Conservation (phyloP, 2,888 invertebrate species). For the Conomelus anceps region DNA sequence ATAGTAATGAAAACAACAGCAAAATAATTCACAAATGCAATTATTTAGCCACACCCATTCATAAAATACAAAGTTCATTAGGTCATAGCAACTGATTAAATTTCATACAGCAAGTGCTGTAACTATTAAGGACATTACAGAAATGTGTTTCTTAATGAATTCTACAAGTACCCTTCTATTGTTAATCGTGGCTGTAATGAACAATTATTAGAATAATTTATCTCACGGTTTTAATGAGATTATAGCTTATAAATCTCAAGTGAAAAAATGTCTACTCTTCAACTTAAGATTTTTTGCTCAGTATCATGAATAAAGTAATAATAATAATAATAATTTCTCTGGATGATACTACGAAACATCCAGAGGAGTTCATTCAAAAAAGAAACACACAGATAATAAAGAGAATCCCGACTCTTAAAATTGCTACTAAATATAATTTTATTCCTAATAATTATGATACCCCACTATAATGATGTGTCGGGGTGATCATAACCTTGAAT, state of each 20-base stretch:
- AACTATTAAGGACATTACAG: neutral
- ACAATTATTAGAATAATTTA: neutral
- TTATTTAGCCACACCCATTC: neutral
- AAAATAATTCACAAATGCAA: neutral
- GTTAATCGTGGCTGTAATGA: conserved; percentile 3
- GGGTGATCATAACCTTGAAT: too few relatives aligned
- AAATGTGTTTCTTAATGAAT: neutral
- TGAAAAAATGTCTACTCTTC: neutral
- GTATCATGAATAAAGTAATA: neutral
- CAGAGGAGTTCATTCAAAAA: too few relatives aligned
- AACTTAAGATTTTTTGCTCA: neutral
- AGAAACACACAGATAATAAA: too few relatives aligned
- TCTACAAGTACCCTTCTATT: neutral
- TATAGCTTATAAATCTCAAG: neutral
- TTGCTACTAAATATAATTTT: too few relatives aligned
- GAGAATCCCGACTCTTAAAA: too few relatives aligned
- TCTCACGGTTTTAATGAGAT: neutral
- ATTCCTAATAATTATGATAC: too few relatives aligned
- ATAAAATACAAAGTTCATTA: neutral
- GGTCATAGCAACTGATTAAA: neutral
- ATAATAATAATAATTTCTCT: too few relatives aligned
- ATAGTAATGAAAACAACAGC: neutral
- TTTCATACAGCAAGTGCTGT: neutral
- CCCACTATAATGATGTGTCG: too few relatives aligned
- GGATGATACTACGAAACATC: too few relatives aligned